A percentile compares a stretch with the other conserved stretches of the same genome.
Conservation (phyloP, 2,888 invertebrate species). For the Oscheius sp. region DNA sequence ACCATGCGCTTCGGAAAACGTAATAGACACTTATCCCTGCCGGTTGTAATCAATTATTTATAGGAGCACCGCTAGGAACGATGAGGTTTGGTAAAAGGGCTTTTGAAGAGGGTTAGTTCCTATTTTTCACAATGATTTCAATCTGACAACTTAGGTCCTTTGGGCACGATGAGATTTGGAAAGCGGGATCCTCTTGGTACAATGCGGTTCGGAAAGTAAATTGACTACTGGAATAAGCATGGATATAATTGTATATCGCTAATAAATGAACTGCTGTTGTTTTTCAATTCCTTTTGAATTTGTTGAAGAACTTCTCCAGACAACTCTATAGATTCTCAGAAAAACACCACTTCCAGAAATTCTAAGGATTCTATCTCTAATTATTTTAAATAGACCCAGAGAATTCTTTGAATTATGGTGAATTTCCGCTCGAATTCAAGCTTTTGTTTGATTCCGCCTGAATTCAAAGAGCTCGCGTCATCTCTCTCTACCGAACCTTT, state of each 20-base stretch:
- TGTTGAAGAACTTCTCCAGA: too few relatives aligned
- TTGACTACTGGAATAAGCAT: neutral
- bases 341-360: neutral
- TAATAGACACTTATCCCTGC: conserved; percentile 2
- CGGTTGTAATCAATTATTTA: neutral
- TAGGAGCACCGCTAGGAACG: conserved; percentile 54
- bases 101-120: conserved; percentile 15
- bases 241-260: conserved; percentile 25
- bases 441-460: neutral
- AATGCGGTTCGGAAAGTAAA: conserved; percentile 52
- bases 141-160: too few relatives aligned
- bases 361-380: too few relatives aligned
- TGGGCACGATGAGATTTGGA: conserved; percentile 60
- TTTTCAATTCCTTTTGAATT: neutral
- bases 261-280: conserved; percentile 33
- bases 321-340: neutral
- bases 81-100: conserved; percentile 59
- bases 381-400: too few relatives aligned
- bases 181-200: conserved; percentile 57
- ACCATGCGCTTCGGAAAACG: conserved; percentile 62
- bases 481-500: too few relatives aligned
- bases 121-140: neutral
- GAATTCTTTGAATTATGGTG: too few relatives aligned
- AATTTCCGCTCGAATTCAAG: neutral
- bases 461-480: neutral